phyloP scores from a whole-genome alignment of 2,113 vertebrate genomes.

The Oenanthe melanoleuca region DNA sequence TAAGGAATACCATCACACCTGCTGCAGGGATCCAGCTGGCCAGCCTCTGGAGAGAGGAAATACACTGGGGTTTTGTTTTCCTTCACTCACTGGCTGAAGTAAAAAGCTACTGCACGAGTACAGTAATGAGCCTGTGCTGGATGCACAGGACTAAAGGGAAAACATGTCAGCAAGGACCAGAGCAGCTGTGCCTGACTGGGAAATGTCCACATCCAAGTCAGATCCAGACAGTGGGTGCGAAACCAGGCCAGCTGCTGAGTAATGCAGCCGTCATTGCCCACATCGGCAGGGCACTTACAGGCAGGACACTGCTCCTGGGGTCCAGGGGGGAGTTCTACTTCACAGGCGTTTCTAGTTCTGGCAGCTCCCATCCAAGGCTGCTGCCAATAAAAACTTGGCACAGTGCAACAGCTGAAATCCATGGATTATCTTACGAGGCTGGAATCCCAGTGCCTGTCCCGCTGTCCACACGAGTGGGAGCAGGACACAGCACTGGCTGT shows the following conservation, averaged over 20 bases:
- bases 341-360: background rate
- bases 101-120: background rate
- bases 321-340: background rate
- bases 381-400: background rate
- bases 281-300: accelerated
- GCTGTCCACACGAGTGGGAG: background rate
- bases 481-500: background rate
- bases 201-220: background rate
- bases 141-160: background rate
- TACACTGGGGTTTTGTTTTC: background rate
- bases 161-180: background rate
- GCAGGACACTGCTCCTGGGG: background rate
- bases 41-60: background rate
- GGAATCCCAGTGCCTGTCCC: background rate
- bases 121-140: background rate
- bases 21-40: background rate
- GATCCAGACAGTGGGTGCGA: background rate
- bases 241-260: background rate
- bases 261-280: accelerated
- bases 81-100: background rate
- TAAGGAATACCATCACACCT: background rate
- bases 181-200: background rate
- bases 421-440: background rate
- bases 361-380: background rate
- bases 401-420: background rate